Conservation (phyloP, 2,113 vertebrate genomes). For the Nyctereutes procyonoides region DNA sequence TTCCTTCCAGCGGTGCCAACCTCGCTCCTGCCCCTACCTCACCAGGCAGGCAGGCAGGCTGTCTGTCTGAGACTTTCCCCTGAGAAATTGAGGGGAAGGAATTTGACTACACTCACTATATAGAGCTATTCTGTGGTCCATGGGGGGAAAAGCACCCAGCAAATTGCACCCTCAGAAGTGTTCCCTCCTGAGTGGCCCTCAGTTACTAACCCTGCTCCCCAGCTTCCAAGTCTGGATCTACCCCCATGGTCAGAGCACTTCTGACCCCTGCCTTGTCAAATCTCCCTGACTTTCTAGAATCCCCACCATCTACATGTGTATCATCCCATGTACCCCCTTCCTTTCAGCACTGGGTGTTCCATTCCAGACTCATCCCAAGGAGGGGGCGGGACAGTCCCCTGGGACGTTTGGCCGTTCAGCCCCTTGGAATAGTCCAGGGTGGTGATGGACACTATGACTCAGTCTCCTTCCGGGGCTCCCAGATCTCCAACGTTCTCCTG, state of each 20-base stretch:
- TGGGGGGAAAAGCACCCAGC: neutral
- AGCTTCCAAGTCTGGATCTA: neutral
- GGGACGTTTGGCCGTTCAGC: neutral
- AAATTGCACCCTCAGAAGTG: neutral
- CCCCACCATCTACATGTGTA: too few species aligned
- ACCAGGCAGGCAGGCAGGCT: too few species aligned
- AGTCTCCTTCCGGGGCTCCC: neutral
- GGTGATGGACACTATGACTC: neutral
- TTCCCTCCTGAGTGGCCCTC: neutral
- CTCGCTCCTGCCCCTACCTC: neutral
- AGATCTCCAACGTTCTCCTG: neutral
- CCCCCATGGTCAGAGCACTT: neutral
- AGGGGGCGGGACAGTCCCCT: neutral
- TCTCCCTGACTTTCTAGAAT: neutral
- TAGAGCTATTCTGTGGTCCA: rapidly evolving
- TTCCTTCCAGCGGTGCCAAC: neutral
- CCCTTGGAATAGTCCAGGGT: neutral
- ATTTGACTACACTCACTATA: rapidly evolving
- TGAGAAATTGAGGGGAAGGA: neutral
- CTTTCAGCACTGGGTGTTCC: neutral
- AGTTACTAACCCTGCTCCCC: neutral
- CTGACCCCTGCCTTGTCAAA: neutral
- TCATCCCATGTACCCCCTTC: too few species aligned
- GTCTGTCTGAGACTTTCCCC: neutral
- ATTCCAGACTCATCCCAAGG: neutral